Evolutionary conservation across 2,888 invertebrate species (phyloP).

Genomic region (Cremastinae sp.): DNA sequence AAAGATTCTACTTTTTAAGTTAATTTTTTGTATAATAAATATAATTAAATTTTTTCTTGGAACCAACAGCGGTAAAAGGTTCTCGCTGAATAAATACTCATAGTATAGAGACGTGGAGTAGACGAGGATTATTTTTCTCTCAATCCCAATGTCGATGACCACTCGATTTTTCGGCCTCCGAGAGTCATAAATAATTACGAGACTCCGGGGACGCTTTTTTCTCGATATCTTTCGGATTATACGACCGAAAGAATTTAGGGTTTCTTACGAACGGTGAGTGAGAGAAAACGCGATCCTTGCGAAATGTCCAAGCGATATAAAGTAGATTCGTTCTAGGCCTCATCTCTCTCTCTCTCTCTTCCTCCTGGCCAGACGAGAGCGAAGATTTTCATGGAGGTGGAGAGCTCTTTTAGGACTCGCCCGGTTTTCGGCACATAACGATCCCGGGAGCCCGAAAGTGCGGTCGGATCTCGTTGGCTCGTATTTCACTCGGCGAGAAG

Average conservation of each 20-base stretch:
- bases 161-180: not conserved
- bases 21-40: no score
- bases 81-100: not conserved
- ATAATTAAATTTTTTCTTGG: no score
- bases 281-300: no score
- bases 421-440: conserved; percentile 29
- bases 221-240: conserved; percentile 1
- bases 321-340: not conserved
- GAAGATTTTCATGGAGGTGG: conserved; percentile 24
- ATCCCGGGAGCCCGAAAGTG: conserved; percentile 46
- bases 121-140: conserved; percentile 4
- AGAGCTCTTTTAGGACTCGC: conserved; percentile 5
- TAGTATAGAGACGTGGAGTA: not conserved
- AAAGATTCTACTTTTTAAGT: no score
- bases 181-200: conserved; percentile 49
- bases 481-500: conserved; percentile 48
- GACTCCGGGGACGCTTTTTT: conserved; percentile 16
- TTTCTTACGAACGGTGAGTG: not conserved
- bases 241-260: not conserved
- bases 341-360: no score
- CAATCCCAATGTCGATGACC: not conserved
- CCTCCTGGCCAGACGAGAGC: conserved; percentile 10
- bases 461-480: conserved; percentile 44
- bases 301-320: not conserved
- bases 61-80: no score